These are phyloP conservation scores for Argyresthia goedartella DNA, from an alignment of 2,888 invertebrate genomes.

Conservation along the genomic window DNA sequence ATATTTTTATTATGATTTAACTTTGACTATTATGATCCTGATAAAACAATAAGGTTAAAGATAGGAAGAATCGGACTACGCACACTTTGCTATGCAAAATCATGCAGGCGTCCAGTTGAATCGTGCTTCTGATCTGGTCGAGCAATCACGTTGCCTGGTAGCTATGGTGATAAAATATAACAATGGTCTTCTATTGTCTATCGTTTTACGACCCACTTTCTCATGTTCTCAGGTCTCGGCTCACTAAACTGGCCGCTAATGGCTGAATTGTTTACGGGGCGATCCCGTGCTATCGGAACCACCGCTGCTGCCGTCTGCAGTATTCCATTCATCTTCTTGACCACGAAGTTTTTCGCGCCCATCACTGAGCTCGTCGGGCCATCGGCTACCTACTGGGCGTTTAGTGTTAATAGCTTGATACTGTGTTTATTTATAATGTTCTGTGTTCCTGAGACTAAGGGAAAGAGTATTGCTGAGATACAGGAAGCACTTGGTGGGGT, in stretches of 20 bases:
- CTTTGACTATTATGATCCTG: no score
- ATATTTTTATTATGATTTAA: no score
- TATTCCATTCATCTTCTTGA: background rate
- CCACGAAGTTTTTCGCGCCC: conserved; percentile 4
- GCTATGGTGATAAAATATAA: no score
- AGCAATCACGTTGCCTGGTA: no score
- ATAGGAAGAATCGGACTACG: no score
- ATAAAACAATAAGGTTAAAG: no score
- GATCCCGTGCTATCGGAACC: conserved; percentile 6
- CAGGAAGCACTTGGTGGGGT: background rate
- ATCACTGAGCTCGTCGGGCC: conserved; percentile 4
- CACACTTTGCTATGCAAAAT: no score
- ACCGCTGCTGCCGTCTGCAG: background rate
- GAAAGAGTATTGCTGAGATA: background rate
- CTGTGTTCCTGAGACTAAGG: conserved; percentile 9
- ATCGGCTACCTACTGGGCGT: conserved; percentile 7
- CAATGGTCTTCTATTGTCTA: no score
- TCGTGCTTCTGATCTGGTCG: no score
- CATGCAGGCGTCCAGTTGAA: no score
- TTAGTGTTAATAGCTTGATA: conserved; percentile 3
- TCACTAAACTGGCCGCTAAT: conserved; percentile 7
- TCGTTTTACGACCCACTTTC: no score
- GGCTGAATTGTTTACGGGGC: conserved; percentile 8
- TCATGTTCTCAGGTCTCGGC: conserved; percentile 7
- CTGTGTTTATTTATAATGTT: conserved; percentile 5